Evolutionary conservation across 2,888 invertebrate species (phyloP).

Genomic region (Cataglyphis altisquamis): DNA sequence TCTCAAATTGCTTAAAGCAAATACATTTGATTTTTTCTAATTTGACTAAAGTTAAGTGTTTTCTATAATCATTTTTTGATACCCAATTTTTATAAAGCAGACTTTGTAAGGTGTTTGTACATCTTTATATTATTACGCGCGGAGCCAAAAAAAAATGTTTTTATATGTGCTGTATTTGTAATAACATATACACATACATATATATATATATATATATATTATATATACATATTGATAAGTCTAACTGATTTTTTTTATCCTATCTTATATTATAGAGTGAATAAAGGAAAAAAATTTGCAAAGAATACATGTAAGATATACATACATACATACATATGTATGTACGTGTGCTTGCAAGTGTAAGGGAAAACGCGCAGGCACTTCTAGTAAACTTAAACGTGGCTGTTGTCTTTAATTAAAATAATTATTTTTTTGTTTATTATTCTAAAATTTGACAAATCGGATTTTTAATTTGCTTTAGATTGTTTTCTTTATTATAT

Average conservation of each 20-base stretch:
- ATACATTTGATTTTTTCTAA: neutral
- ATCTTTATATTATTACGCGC: conserved; percentile 78
- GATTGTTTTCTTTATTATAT: neutral
- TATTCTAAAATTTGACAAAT: neutral
- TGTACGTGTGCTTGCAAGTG: neutral
- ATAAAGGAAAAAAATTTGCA: no score
- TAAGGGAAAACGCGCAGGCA: neutral
- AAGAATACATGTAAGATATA: no score
- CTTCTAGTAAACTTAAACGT: neutral
- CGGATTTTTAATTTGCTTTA: no score
- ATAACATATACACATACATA: conserved; percentile 82
- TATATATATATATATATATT: neutral
- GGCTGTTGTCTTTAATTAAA: neutral
- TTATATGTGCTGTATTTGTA: conserved; percentile 83
- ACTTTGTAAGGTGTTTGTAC: conserved; percentile 73
- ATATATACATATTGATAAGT: conserved; percentile 59
- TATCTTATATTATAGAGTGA: neutral
- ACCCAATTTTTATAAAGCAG: conserved; percentile 74
- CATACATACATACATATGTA: no score
- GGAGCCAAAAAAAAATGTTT: conserved; percentile 77
- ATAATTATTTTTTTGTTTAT: neutral
- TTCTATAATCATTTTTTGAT: conserved; percentile 80
- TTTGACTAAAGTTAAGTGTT: conserved; percentile 53
- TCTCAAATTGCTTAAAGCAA: neutral
- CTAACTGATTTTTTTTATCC: conserved; percentile 3